A percentile compares a stretch with the other conserved stretches of the same genome.
phyloP scores from a whole-genome alignment of 2,113 vertebrate species.

The Xiphophorus couchianus region DNA sequence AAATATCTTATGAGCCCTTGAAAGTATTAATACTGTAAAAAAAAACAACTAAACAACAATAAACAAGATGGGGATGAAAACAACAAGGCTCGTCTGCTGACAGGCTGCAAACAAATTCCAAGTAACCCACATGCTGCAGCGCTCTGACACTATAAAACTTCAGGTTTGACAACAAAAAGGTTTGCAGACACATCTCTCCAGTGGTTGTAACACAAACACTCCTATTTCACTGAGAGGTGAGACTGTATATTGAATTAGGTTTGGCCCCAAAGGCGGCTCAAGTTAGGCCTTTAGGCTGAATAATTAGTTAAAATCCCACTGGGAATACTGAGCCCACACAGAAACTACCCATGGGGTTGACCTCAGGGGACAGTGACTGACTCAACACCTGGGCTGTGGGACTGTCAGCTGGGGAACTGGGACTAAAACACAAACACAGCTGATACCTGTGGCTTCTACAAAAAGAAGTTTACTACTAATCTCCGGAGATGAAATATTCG shows the following conservation, averaged over 20 bases:
- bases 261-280: slow-evolving; percentile 27
- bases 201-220: no score
- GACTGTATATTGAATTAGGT: slow-evolving; percentile 38
- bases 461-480: not conserved
- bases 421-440: slow-evolving; percentile 23
- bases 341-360: slow-evolving; percentile 20
- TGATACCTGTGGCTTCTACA: not conserved
- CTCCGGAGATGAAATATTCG: no score
- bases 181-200: no score
- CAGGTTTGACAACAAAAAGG: no score
- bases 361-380: slow-evolving; percentile 5
- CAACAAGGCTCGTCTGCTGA: no score
- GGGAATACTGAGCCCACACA: slow-evolving; percentile 33
- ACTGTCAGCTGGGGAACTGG: slow-evolving; percentile 41
- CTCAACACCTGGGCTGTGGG: not conserved
- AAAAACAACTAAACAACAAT: no score
- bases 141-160: no score
- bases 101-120: no score
- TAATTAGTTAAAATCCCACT: slow-evolving; percentile 41
- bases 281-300: slow-evolving; percentile 32
- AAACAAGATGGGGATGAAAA: no score
- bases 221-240: not conserved
- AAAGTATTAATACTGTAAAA: no score
- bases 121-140: no score
- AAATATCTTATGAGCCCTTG: no score